Percentiles rank a stretch among this genome's conserved stretches.
These are phyloP conservation scores for Drosophila flavopinicola DNA, from an alignment of 2,888 invertebrate species.

Conservation along the genomic window DNA sequence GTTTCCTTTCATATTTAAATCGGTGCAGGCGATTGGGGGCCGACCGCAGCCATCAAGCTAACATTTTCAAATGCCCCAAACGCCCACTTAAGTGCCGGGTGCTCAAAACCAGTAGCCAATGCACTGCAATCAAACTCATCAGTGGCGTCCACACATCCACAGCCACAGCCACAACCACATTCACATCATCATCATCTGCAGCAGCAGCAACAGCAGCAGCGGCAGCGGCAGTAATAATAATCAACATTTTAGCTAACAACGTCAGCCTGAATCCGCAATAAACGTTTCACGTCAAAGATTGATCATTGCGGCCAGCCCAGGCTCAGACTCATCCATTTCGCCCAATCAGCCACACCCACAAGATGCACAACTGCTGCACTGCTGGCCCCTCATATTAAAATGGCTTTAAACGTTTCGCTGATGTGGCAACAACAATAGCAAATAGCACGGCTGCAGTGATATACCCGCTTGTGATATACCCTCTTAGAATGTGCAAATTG, in stretches of 20 bases:
- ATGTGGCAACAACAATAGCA: constrained; percentile 55
- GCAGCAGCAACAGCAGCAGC: no score
- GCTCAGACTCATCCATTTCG: constrained; percentile 69
- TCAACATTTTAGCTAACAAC: constrained; percentile 61
- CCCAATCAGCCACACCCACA: constrained; percentile 78
- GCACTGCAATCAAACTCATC: constrained; percentile 59
- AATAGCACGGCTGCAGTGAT: constrained; percentile 5
- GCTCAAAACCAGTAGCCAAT: constrained; percentile 66
- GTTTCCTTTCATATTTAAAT: constrained; percentile 70
- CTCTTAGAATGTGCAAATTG: no score
- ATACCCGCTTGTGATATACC: no score
- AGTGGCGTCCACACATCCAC: constrained; percentile 39
- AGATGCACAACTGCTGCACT: constrained; percentile 48
- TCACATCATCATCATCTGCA: constrained; percentile 45
- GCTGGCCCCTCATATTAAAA: constrained; percentile 49
- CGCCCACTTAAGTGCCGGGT: constrained; percentile 68
- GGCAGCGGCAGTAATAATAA: no score
- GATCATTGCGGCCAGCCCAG: constrained; percentile 65
- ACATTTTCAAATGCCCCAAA: constrained; percentile 63
- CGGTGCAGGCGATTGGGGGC: constrained; percentile 30
- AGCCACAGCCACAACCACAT: constrained; percentile 37
- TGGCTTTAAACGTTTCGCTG: constrained; percentile 48
- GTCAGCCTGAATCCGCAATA: constrained; percentile 47
- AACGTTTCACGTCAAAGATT: constrained; percentile 66
- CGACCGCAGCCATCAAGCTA: constrained; percentile 41